Conservation (phyloP, 2,888 invertebrate species). For the Stegophylla sp. region DNA sequence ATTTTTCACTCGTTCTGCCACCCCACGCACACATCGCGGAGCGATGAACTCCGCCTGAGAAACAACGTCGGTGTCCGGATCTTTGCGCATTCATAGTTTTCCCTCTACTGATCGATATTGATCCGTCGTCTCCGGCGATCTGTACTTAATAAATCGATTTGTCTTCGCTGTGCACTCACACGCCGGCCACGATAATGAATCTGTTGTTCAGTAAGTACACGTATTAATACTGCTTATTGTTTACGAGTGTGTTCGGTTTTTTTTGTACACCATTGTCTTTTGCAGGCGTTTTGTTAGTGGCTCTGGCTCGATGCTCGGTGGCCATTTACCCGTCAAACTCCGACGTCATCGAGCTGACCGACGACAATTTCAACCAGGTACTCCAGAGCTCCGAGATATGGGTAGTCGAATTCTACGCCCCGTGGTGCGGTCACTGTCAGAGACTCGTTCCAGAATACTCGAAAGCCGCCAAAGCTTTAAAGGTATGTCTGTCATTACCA, state of each 20-base stretch:
- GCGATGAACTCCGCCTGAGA: background rate
- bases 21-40: background rate
- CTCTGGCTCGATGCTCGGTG: background rate
- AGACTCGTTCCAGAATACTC: conserved; percentile 89
- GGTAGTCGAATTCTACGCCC: conserved; percentile 96
- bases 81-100: too few species aligned
- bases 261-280: background rate
- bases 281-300: conserved; percentile 30
- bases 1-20: too few species aligned
- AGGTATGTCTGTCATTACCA: conserved; percentile 72
- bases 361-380: conserved; percentile 86
- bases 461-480: conserved; percentile 90
- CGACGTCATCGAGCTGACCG: conserved; percentile 85
- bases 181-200: background rate
- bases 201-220: background rate
- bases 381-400: conserved; percentile 84
- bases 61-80: background rate
- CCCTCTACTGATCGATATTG: too few species aligned
- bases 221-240: too few species aligned
- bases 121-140: too few species aligned
- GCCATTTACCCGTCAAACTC: conserved; percentile 64
- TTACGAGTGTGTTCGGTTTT: background rate
- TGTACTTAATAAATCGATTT: too few species aligned
- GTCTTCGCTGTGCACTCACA: too few species aligned
- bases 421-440: conserved; percentile 95